Percentiles rank a stretch among this genome's conserved stretches.
Conservation (phyloP, 2,888 invertebrate genomes). For the Anthophora plumipes region DNA sequence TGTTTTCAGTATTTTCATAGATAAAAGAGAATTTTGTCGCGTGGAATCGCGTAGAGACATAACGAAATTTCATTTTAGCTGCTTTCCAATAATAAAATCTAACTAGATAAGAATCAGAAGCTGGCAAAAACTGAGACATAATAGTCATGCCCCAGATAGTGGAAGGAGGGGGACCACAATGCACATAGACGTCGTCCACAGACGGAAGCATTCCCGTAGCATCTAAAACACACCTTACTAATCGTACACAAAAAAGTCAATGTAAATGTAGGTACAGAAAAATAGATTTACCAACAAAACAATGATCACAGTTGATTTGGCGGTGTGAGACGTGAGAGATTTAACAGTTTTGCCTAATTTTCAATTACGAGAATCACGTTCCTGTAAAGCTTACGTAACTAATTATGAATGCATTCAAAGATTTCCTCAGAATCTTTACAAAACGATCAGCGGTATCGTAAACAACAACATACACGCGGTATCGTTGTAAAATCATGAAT, state of each 20-base stretch:
- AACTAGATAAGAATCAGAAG: slow-evolving; percentile 61
- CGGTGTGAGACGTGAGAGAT: slow-evolving; percentile 37
- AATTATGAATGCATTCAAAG: not conserved
- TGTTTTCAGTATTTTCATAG: too few relatives aligned
- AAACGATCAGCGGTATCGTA: too few relatives aligned
- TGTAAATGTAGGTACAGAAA: slow-evolving; percentile 74
- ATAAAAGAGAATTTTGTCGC: too few relatives aligned
- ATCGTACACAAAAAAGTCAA: slow-evolving; percentile 79
- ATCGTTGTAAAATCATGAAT: not conserved
- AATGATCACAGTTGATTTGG: slow-evolving; percentile 54
- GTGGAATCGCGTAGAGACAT: not conserved
- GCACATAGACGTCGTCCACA: slow-evolving; percentile 83
- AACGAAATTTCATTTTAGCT: slow-evolving; percentile 34
- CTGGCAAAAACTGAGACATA: slow-evolving; percentile 81
- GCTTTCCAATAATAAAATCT: not conserved
- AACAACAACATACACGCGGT: not conserved
- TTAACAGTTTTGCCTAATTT: slow-evolving; percentile 2
- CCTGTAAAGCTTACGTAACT: not conserved
- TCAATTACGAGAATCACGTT: slow-evolving; percentile 2
- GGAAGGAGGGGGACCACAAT: slow-evolving; percentile 82
- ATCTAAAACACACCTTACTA: slow-evolving; percentile 83
- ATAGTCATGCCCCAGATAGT: slow-evolving; percentile 81
- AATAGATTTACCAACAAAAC: slow-evolving; percentile 72
- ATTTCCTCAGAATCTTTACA: not conserved
- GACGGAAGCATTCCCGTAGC: slow-evolving; percentile 83